Evolutionary conservation across 2,113 vertebrate genomes (phyloP).

Genomic region (Hipposideros armiger): DNA sequence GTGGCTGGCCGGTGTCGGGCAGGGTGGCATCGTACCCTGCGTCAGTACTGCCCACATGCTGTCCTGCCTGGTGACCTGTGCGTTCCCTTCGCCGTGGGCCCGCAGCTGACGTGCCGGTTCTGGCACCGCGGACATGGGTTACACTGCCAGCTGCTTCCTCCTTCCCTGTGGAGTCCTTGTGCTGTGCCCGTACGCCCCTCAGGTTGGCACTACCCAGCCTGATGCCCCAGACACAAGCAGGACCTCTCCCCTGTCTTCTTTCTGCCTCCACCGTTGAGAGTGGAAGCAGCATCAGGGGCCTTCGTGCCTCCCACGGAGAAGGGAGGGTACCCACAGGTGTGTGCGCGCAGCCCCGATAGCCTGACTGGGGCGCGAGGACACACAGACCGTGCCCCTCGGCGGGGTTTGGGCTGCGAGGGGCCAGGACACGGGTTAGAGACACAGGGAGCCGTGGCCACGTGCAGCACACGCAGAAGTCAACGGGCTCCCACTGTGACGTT

Average conservation of each 20-base stretch:
- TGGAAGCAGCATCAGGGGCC: fast-evolving
- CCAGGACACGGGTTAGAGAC: too few relatives aligned
- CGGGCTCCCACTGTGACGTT: too few relatives aligned
- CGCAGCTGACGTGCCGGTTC: too few relatives aligned
- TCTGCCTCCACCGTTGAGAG: too few relatives aligned
- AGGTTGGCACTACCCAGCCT: not conserved
- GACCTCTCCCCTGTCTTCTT: too few relatives aligned
- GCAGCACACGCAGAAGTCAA: fast-evolving
- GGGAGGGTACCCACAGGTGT: fast-evolving
- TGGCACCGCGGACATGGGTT: fast-evolving
- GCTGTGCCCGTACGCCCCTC: too few relatives aligned
- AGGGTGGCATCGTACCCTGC: too few relatives aligned
- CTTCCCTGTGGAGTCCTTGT: fast-evolving
- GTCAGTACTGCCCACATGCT: too few relatives aligned
- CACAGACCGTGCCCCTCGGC: not conserved
- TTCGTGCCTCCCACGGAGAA: fast-evolving
- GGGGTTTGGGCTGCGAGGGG: too few relatives aligned
- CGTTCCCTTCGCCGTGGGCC: not conserved
- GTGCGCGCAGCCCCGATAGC: too few relatives aligned
- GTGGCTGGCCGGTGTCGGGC: not conserved
- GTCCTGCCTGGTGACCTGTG: fast-evolving
- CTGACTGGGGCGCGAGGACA: not conserved
- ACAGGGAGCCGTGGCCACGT: too few relatives aligned
- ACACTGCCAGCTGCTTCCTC: not conserved
- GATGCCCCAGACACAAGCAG: fast-evolving